Percentiles rank a stretch among this genome's conserved stretches.
These are phyloP conservation scores for Pseudomyrmex gracilis DNA, from an alignment of 1,140 invertebrate genomes.

Conservation along the genomic window DNA sequence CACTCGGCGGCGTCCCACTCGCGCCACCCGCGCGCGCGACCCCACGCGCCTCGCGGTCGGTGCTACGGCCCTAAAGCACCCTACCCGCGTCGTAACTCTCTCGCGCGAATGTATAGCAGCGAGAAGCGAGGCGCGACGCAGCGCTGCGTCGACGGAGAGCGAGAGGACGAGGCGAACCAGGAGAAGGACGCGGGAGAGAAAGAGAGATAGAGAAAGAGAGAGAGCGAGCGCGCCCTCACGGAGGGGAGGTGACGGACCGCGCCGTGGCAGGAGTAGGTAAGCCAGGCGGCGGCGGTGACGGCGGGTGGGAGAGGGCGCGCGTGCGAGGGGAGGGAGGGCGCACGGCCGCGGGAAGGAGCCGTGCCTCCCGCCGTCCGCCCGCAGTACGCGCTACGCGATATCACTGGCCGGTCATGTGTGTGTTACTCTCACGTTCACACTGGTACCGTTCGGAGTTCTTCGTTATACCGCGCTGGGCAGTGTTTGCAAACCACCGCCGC, in stretches of 20 bases:
- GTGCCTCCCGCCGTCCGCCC: constrained; percentile 77
- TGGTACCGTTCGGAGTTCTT: constrained; percentile 68
- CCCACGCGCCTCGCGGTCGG: constrained; percentile 35
- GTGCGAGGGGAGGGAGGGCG: constrained; percentile 48
- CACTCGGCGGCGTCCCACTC: neutral
- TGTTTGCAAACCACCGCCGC: neutral
- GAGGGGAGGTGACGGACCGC: constrained; percentile 35
- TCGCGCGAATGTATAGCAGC: constrained; percentile 49
- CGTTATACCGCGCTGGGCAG: constrained; percentile 62
- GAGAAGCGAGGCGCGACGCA: constrained; percentile 14
- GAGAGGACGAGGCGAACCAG: no score
- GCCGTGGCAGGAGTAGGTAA: constrained; percentile 12
- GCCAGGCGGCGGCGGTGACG: constrained; percentile 2
- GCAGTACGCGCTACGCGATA: constrained; percentile 85
- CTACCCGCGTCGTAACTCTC: constrained; percentile 28
- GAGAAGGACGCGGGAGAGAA: neutral
- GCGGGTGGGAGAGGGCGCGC: constrained; percentile 21
- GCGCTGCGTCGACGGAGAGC: neutral
- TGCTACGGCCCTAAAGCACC: constrained; percentile 58
- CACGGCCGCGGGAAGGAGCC: constrained; percentile 71
- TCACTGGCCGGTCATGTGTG: constrained; percentile 82
- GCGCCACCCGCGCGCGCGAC: constrained; percentile 31
- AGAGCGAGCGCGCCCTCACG: constrained; percentile 4
- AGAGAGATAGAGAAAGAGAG: constrained; percentile 10
- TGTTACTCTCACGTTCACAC: constrained; percentile 77